These are phyloP conservation scores for Drosophila lacertosa DNA, from an alignment of 1,140 invertebrate genomes.

Conservation along the genomic window DNA sequence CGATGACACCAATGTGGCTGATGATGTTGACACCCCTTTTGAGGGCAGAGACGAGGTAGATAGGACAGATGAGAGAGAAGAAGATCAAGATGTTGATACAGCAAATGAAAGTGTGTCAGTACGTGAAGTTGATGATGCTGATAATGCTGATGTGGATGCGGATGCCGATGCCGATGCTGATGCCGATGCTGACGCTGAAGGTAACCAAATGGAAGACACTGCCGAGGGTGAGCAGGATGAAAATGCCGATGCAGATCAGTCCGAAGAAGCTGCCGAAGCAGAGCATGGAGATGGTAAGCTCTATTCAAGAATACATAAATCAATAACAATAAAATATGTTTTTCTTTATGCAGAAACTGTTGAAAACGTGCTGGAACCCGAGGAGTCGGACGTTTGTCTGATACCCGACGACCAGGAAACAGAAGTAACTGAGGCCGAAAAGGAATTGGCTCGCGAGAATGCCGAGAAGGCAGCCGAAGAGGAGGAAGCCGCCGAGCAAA, in stretches of 20 bases:
- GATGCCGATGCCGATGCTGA: slow-evolving; percentile 41
- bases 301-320: background rate
- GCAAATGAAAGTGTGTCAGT: slow-evolving; percentile 14
- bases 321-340: background rate
- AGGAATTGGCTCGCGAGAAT: slow-evolving; percentile 86
- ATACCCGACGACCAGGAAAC: slow-evolving; percentile 85
- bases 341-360: slow-evolving; percentile 55
- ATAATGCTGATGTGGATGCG: slow-evolving; percentile 38
- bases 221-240: slow-evolving; percentile 21
- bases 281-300: slow-evolving; percentile 70
- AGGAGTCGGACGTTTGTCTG: slow-evolving; percentile 80
- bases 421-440: slow-evolving; percentile 87
- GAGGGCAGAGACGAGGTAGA: slow-evolving; percentile 67
- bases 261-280: slow-evolving; percentile 50
- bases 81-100: slow-evolving; percentile 10
- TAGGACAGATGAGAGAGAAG: slow-evolving; percentile 48
- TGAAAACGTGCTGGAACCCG: slow-evolving; percentile 77
- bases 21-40: background rate
- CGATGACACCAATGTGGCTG: background rate
- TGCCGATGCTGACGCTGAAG: slow-evolving; percentile 52
- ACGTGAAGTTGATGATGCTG: slow-evolving; percentile 18
- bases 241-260: slow-evolving; percentile 25
- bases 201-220: slow-evolving; percentile 44
- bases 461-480: slow-evolving; percentile 83
- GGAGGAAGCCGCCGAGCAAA: slow-evolving; percentile 60